A percentile compares a stretch with the other conserved stretches of the same genome.
These are phyloP conservation scores for Vollenhovia emeryi DNA, from an alignment of 1,140 invertebrate genomes.

Conservation along the genomic window DNA sequence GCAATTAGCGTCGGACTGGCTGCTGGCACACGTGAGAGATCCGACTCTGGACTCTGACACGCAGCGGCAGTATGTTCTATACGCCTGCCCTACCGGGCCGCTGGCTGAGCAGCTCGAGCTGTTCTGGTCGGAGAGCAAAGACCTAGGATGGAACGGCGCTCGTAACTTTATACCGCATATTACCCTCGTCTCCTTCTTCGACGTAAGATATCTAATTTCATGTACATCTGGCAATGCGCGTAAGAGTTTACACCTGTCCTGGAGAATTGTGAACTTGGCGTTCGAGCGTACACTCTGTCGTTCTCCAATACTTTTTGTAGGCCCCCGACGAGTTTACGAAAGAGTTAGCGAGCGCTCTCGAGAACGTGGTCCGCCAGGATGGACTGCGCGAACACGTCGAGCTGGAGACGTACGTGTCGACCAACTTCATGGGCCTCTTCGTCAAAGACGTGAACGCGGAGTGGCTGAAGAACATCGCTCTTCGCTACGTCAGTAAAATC, in stretches of 20 bases:
- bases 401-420: slow-evolving; percentile 92
- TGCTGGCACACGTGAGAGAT: slow-evolving; percentile 95
- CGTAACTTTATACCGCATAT: slow-evolving; percentile 96
- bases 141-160: slow-evolving; percentile 93
- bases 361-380: slow-evolving; percentile 89
- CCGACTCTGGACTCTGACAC: slow-evolving; percentile 90
- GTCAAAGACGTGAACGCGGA: slow-evolving; percentile 92
- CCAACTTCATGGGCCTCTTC: slow-evolving; percentile 95
- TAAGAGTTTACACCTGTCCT: no score
- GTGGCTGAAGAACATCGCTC: slow-evolving; percentile 90
- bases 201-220: slow-evolving; percentile 86
- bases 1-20: slow-evolving; percentile 95
- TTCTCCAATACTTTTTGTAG: no score
- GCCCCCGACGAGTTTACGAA: slow-evolving; percentile 90
- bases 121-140: slow-evolving; percentile 93
- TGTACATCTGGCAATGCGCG: background rate
- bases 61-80: slow-evolving; percentile 94
- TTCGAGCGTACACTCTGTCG: no score
- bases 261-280: no score
- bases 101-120: slow-evolving; percentile 89
- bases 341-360: slow-evolving; percentile 88
- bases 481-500: slow-evolving; percentile 92
- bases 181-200: slow-evolving; percentile 95
- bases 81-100: slow-evolving; percentile 92
- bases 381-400: slow-evolving; percentile 88